phyloP scores from a whole-genome alignment of 2,113 vertebrate species.

The Neofelis nebulosa region DNA sequence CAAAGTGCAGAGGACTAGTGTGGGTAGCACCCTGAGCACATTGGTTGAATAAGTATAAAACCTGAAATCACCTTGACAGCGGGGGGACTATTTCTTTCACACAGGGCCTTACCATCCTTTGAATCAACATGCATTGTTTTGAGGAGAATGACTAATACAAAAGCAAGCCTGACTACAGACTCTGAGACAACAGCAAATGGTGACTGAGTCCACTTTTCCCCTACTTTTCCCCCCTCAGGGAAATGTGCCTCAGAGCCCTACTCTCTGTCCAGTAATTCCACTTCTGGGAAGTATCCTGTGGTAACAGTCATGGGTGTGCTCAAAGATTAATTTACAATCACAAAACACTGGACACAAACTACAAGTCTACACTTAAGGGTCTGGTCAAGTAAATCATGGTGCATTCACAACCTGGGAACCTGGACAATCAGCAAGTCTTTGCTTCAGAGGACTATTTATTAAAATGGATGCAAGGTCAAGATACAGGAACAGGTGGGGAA shows the following conservation, averaged over 20 bases:
- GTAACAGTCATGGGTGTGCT: not conserved
- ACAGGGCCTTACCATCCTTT: not conserved
- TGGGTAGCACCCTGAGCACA: not conserved
- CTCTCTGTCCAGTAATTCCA: not conserved
- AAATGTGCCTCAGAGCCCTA: not conserved
- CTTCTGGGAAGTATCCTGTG: not conserved
- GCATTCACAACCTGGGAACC: not conserved
- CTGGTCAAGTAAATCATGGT: not conserved
- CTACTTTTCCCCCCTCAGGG: not conserved
- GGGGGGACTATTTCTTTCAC: not conserved
- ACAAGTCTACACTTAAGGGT: not conserved
- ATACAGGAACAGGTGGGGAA: not conserved
- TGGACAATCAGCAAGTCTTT: not conserved
- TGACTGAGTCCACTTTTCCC: not conserved
- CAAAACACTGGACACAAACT: not conserved
- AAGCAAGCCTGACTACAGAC: not conserved
- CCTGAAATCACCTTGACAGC: not conserved
- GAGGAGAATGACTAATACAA: not conserved
- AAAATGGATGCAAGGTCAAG: not conserved
- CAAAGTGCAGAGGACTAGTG: not conserved
- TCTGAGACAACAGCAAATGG: not conserved
- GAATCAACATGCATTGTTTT: not conserved
- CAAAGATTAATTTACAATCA: not conserved
- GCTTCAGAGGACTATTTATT: conserved; percentile 59
- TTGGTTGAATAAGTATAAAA: not conserved